These are phyloP conservation scores for Melanotaenia nigrans DNA, from an alignment of 2,797 vertebrate genomes.

Conservation along the genomic window DNA sequence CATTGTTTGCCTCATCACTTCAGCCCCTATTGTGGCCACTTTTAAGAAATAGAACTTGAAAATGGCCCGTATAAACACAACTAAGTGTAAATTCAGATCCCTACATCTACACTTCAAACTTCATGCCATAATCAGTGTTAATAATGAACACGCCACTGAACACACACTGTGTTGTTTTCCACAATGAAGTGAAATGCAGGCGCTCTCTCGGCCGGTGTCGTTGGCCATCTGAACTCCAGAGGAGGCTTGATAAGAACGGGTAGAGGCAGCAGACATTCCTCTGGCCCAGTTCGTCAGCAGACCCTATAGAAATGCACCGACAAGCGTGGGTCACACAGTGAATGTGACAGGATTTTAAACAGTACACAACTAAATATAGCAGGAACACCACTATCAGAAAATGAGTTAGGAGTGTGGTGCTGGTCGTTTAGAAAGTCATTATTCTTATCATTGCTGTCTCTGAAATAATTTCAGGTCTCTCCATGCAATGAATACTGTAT, in stretches of 20 bases:
- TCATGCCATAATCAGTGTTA: neutral
- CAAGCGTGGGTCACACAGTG: constrained; percentile 76
- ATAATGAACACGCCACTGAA: constrained; percentile 28
- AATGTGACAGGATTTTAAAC: constrained; percentile 88
- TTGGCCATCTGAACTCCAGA: constrained; percentile 76
- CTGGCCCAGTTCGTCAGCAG: constrained; percentile 69
- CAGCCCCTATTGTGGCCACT: neutral
- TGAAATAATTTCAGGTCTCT: constrained; percentile 88
- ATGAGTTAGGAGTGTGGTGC: constrained; percentile 86
- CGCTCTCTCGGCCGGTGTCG: constrained; percentile 58
- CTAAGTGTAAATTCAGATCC: too few relatives aligned
- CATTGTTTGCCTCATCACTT: neutral
- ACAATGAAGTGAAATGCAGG: constrained; percentile 39
- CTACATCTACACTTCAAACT: neutral
- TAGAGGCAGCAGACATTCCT: constrained; percentile 64
- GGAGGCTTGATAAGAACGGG: constrained; percentile 68
- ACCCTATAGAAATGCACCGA: constrained; percentile 78
- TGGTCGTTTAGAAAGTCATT: constrained; percentile 89
- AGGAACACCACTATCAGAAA: constrained; percentile 86
- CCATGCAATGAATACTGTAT: constrained; percentile 88
- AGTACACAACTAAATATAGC: constrained; percentile 89
- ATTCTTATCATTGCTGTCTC: constrained; percentile 89
- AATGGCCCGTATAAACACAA: neutral
- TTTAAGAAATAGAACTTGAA: neutral
- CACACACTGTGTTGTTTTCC: constrained; percentile 33